Conservation (phyloP, 1,140 invertebrate genomes). For the Drosophila paulistorum region DNA sequence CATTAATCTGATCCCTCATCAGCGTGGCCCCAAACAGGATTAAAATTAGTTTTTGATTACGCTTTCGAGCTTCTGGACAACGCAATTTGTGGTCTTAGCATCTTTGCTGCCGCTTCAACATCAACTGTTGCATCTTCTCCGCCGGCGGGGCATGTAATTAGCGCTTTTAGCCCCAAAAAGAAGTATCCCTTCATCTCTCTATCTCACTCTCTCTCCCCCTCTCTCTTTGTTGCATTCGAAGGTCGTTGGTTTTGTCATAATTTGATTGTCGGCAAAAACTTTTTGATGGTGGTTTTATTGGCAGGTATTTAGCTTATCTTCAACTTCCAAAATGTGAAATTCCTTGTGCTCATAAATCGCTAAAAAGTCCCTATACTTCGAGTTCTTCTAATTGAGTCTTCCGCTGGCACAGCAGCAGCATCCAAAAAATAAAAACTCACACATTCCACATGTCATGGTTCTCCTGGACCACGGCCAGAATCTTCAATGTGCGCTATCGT, state of each 20-base stretch:
- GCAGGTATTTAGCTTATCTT: constrained; percentile 68
- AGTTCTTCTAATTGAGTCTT: constrained; percentile 75
- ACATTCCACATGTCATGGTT: constrained; percentile 72
- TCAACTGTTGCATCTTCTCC: constrained; percentile 2
- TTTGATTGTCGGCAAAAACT: constrained; percentile 57
- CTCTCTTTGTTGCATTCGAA: constrained; percentile 71
- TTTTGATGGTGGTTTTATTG: constrained; percentile 65
- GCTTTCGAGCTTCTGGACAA: constrained; percentile 83
- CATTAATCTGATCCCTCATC: constrained; percentile 72
- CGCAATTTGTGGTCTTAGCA: constrained; percentile 74
- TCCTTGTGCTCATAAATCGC: constrained; percentile 75
- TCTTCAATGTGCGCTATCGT: constrained; percentile 42
- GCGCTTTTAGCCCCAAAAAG: constrained; percentile 73
- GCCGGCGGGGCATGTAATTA: constrained; percentile 67
- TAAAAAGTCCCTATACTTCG: constrained; percentile 37
- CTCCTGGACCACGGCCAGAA: constrained; percentile 31
- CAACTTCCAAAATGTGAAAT: constrained; percentile 58
- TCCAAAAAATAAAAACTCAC: constrained; percentile 23
- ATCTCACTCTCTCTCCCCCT: neutral
- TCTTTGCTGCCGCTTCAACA: neutral
- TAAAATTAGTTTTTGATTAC: constrained; percentile 83
- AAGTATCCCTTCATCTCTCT: constrained; percentile 28
- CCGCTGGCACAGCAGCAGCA: constrained; percentile 46
- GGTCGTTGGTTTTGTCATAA: constrained; percentile 75
- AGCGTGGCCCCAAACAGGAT: constrained; percentile 77